A percentile compares a stretch with the other conserved stretches of the same genome.
phyloP scores from a whole-genome alignment of 2,888 invertebrate species.

The Drosophila quinaria region DNA sequence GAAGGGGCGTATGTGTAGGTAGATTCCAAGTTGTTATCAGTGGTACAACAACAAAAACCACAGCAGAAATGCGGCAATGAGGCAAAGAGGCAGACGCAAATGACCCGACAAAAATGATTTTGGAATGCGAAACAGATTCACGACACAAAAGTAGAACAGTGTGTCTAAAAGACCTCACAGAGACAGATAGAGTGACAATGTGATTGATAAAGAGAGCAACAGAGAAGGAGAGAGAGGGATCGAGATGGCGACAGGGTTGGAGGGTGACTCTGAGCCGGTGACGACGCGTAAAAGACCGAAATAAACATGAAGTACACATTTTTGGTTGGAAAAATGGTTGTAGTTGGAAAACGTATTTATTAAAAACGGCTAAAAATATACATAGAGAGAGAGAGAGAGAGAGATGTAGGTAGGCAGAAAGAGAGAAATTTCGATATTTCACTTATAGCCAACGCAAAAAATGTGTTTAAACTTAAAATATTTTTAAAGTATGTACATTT shows the following conservation, averaged over 20 bases:
- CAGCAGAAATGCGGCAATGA: conserved; percentile 14
- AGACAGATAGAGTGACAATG: neutral
- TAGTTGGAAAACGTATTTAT: conserved; percentile 42
- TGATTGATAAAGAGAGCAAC: neutral
- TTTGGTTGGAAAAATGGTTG: conserved; percentile 39
- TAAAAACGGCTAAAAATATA: conserved; percentile 56
- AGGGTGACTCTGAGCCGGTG: conserved; percentile 20
- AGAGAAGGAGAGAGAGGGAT: neutral
- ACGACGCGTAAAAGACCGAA: conserved; percentile 27
- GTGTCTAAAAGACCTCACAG: neutral
- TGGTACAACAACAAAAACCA: conserved; percentile 21
- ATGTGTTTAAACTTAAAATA: conserved; percentile 3
- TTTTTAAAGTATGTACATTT: conserved; percentile 9
- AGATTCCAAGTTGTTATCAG: conserved; percentile 34
- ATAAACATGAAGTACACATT: conserved; percentile 45
- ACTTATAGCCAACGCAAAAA: conserved; percentile 3
- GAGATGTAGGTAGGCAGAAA: neutral
- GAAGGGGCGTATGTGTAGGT: conserved; percentile 13
- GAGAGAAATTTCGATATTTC: neutral
- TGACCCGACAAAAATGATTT: conserved; percentile 39
- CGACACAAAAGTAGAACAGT: conserved; percentile 15
- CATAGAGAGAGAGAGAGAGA: neutral
- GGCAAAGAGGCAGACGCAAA: conserved; percentile 22
- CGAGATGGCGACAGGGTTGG: neutral
- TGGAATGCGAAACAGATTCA: conserved; percentile 40